A percentile compares a stretch with the other conserved stretches of the same genome.
Conservation (phyloP, 2,888 invertebrate genomes). For the Acanthacorydalis orientalis region DNA sequence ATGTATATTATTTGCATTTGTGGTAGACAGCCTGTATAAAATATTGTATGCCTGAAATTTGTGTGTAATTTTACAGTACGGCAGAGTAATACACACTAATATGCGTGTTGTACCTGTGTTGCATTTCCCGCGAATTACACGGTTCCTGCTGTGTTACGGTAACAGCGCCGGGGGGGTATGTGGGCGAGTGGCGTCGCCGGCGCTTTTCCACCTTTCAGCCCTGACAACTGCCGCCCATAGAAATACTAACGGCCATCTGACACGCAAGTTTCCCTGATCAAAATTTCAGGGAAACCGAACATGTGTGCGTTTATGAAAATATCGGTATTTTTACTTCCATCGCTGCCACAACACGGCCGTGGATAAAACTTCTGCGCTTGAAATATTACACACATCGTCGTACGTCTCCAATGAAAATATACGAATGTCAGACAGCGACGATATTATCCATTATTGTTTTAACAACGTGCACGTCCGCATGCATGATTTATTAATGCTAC, state of each 20-base stretch:
- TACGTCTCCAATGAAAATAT: too few relatives aligned
- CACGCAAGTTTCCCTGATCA: constrained; percentile 7
- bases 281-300: constrained; percentile 7
- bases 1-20: too few relatives aligned
- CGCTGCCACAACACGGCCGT: too few relatives aligned
- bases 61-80: too few relatives aligned
- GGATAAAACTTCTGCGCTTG: too few relatives aligned
- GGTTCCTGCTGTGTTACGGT: not conserved
- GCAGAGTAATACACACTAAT: not conserved
- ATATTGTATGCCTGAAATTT: too few relatives aligned
- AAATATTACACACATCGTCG: too few relatives aligned
- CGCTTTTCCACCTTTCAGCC: not conserved
- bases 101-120: not conserved
- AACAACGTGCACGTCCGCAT: too few relatives aligned
- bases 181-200: not conserved
- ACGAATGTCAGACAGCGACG: too few relatives aligned
- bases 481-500: too few relatives aligned
- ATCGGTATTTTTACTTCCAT: not conserved
- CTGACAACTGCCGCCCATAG: not conserved
- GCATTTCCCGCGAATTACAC: constrained; percentile 6
- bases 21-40: too few relatives aligned
- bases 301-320: constrained; percentile 1
- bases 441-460: too few relatives aligned
- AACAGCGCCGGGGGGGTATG: not conserved
- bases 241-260: constrained; percentile 2